phyloP scores from a whole-genome alignment of 2,888 invertebrate species.

The Scaptomyza flava region DNA sequence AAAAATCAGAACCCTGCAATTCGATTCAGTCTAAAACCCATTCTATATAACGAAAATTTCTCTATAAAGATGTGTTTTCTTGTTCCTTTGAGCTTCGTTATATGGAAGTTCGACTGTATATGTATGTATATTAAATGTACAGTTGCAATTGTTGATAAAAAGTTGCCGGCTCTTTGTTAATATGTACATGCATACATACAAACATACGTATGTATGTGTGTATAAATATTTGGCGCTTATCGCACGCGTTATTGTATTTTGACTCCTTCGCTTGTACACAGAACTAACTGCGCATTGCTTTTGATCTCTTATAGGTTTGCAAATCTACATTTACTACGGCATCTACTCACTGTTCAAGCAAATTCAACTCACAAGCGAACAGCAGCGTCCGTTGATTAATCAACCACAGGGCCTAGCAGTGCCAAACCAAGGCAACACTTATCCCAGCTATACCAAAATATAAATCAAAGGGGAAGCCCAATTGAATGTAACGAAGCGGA shows the following conservation, averaged over 20 bases:
- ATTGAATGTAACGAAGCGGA: neutral
- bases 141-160: neutral
- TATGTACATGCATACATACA: too few species aligned
- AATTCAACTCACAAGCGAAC: slow-evolving; percentile 64
- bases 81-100: too few species aligned
- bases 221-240: neutral
- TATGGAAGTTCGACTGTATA: neutral
- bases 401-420: neutral
- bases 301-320: slow-evolving; percentile 50
- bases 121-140: neutral
- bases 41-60: too few species aligned
- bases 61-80: too few species aligned
- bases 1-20: too few species aligned
- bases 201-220: too few species aligned
- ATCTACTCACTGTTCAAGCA: slow-evolving; percentile 74
- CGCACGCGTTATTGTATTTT: neutral
- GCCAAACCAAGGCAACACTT: slow-evolving; percentile 30
- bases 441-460: slow-evolving; percentile 74
- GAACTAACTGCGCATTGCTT: slow-evolving; percentile 14
- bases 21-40: too few species aligned
- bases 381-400: slow-evolving; percentile 59
- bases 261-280: neutral
- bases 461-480: slow-evolving; percentile 34
- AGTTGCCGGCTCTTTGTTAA: neutral
- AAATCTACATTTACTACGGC: slow-evolving; percentile 63